Percentiles rank a stretch among this genome's conserved stretches.
Conservation (phyloP, 2,888 invertebrate genomes). For the Acleris holmiana region DNA sequence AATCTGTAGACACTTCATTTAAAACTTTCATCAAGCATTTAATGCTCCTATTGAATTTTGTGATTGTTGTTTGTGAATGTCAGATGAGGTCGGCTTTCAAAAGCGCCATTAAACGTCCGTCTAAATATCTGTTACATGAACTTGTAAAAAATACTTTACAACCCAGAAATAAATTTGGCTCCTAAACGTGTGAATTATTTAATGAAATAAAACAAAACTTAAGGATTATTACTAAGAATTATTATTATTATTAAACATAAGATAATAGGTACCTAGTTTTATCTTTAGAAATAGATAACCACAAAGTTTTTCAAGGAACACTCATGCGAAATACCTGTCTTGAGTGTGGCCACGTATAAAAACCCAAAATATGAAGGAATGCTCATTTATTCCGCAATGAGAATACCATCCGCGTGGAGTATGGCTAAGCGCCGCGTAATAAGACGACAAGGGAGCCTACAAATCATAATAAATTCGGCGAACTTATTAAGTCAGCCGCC, state of each 20-base stretch:
- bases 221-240: too few relatives aligned
- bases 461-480: constrained; percentile 82
- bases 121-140: too few relatives aligned
- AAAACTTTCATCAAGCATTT: constrained; percentile 1
- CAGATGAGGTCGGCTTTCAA: constrained; percentile 3
- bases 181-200: too few relatives aligned
- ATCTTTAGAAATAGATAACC: too few relatives aligned
- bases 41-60: constrained; percentile 8
- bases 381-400: constrained; percentile 52
- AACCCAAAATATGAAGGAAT: constrained; percentile 54
- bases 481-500: constrained; percentile 82
- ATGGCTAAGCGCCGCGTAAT: constrained; percentile 71
- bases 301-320: neutral
- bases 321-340: constrained; percentile 11
- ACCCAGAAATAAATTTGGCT: too few relatives aligned
- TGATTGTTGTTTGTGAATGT: neutral
- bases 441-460: constrained; percentile 76
- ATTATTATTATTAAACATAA: too few relatives aligned
- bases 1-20: neutral
- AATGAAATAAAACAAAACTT: too few relatives aligned
- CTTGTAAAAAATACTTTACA: too few relatives aligned
- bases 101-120: too few relatives aligned
- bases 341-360: constrained; percentile 45
- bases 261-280: too few relatives aligned
- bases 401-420: constrained; percentile 54